Evolutionary conservation across 1,140 invertebrate species (phyloP).

Genomic region (Aphidius gifuensis): DNA sequence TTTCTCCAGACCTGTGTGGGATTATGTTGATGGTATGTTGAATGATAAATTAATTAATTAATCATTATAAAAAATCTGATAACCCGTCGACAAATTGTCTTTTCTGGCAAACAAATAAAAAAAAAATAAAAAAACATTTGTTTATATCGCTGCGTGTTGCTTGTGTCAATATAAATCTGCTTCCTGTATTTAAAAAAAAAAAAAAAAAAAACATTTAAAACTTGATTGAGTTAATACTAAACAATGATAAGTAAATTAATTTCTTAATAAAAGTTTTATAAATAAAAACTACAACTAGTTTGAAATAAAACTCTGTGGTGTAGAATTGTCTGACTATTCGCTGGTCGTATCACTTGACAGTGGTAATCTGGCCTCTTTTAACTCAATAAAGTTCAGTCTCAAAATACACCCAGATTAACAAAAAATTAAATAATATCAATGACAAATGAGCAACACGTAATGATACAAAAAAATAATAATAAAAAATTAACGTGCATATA

Average conservation of each 20-base stretch:
- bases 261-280: no score
- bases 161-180: neutral
- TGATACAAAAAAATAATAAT: neutral
- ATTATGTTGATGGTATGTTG: conserved; percentile 52
- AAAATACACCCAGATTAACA: no score
- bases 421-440: neutral
- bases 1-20: conserved; percentile 46
- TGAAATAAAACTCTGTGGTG: no score
- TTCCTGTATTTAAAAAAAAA: neutral
- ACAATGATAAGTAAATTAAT: no score
- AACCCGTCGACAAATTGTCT: conserved; percentile 11
- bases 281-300: no score
- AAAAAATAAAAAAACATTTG: neutral
- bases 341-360: no score
- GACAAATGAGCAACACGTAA: neutral
- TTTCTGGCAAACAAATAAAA: conserved; percentile 1
- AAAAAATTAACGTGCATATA: neutral
- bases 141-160: neutral
- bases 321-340: no score
- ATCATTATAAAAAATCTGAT: conserved; percentile 25
- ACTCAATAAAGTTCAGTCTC: no score
- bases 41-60: conserved; percentile 41
- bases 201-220: no score
- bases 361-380: no score
- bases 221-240: no score